These are phyloP conservation scores for Columba janthina DNA, from an alignment of 2,113 vertebrate genomes.

Conservation along the genomic window DNA sequence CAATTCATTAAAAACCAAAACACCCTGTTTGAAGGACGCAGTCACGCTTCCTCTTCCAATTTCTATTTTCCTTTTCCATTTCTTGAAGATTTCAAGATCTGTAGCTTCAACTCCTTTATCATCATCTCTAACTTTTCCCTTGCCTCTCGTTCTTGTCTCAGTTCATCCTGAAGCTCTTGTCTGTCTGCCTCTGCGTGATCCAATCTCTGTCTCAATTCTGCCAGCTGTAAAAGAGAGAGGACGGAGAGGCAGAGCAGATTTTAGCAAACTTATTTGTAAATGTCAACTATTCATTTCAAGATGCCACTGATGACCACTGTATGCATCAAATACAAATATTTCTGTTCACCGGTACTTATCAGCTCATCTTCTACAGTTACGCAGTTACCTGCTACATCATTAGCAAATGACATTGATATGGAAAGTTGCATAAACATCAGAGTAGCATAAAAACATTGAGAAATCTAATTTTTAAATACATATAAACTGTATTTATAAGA, in stretches of 20 bases:
- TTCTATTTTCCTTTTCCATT: conserved; percentile 74
- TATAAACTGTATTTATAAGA: not conserved
- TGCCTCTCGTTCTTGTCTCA: conserved; percentile 90
- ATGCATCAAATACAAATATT: not conserved
- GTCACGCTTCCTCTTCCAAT: not conserved
- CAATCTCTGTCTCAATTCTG: conserved; percentile 88
- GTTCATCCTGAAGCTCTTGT: conserved; percentile 93
- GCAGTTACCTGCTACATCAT: not conserved
- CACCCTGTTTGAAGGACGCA: conserved; percentile 49
- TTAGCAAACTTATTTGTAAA: not conserved
- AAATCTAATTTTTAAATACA: not conserved
- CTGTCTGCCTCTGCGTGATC: conserved; percentile 92
- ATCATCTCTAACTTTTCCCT: conserved; percentile 91
- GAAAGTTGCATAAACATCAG: not conserved
- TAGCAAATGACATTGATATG: not conserved
- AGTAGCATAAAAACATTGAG: not conserved
- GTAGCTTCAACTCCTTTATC: conserved; percentile 90
- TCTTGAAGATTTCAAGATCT: conserved; percentile 85
- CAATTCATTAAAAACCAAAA: conserved; percentile 45
- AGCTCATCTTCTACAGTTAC: not conserved
- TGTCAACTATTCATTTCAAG: not conserved
- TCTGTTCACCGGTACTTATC: not conserved
- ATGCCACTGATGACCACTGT: not conserved
- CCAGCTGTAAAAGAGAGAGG: conserved; percentile 77
- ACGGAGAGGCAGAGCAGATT: not conserved